Evolutionary conservation across 1,140 invertebrate genomes (phyloP), one percentile per base, ranked within the genome.

Genomic region (Phortica variegata): DNA sequence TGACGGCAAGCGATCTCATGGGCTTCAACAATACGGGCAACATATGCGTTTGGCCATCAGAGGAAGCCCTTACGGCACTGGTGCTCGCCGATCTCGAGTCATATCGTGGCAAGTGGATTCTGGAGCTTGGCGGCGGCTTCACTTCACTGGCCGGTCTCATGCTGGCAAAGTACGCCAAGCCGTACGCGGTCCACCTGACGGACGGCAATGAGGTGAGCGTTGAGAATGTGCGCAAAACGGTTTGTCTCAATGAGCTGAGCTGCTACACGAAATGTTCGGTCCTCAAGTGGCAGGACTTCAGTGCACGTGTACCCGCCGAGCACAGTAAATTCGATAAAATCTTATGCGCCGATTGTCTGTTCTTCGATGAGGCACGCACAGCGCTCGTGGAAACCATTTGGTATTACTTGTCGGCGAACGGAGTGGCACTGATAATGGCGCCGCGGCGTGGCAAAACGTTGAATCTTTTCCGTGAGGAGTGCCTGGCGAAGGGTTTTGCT

Each of bases 11-110:
- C 56, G 85, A 88, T 59, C 77, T 93, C 17, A 86, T 87, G 73
- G 90, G 90, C 1, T 93, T 92, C 77, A 92, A 94, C 73, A 93
- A 93, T 59, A 94, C 91, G 1, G 91, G 91, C n/a, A 93, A 93
- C 77, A 84, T 93, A 3, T 91, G 90, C 78, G 84, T 93, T 2
- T 94, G 91, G 91, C 90, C 90, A 8, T 91, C 90, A 3, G 91
- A 93, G 76, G 90, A 93, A 76, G 86, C 91, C 7, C 73, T 94
- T 19, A 83, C 88, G 2, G 87, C 87, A 59, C 87, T 89, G 70
- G 80, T 86, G 49, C 77, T 90, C 26, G 81, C 82, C 53, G 87
- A 92, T 70, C 74, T 80, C 31, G 54, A 80, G 3, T 71, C 84
- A 15, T 91, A 91, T 65, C 75, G 80, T 3, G 79, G 80, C 49